phyloP scores from a whole-genome alignment of 2,797 vertebrate species.

The Choloepus didactylus region DNA sequence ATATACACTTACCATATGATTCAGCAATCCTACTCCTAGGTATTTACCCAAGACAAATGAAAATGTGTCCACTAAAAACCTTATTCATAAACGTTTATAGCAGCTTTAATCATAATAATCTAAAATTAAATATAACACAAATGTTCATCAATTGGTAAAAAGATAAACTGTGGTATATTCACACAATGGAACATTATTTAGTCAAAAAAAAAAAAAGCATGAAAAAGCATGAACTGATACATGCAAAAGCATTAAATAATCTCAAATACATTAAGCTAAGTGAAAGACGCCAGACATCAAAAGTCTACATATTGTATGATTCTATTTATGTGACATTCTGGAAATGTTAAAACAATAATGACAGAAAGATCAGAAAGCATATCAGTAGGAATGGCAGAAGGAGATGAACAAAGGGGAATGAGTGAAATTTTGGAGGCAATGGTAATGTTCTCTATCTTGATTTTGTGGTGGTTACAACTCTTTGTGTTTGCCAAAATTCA shows the following conservation, averaged over 20 bases:
- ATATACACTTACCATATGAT: background rate
- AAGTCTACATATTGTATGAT: background rate
- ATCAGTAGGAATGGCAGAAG: background rate
- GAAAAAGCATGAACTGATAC: background rate
- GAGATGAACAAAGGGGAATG: background rate
- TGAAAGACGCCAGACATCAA: background rate
- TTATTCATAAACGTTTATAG: background rate
- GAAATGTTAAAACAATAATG: slow-evolving; percentile 9
- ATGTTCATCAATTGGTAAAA: background rate
- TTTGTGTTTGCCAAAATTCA: background rate
- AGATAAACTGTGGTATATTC: background rate
- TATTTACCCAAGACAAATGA: slow-evolving; percentile 30
- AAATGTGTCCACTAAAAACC: slow-evolving; percentile 9
- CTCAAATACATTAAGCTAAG: background rate
- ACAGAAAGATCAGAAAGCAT: background rate
- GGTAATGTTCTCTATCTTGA: background rate
- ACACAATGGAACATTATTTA: background rate
- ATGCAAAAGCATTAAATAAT: background rate
- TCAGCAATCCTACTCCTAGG: background rate
- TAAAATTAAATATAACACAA: background rate
- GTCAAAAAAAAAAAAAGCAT: background rate
- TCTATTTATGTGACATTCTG: background rate
- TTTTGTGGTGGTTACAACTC: background rate
- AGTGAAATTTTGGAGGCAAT: background rate
- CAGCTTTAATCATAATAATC: background rate